Conservation (phyloP, 2,113 vertebrate genomes). For the Brachyhypopomus occidentalis region DNA sequence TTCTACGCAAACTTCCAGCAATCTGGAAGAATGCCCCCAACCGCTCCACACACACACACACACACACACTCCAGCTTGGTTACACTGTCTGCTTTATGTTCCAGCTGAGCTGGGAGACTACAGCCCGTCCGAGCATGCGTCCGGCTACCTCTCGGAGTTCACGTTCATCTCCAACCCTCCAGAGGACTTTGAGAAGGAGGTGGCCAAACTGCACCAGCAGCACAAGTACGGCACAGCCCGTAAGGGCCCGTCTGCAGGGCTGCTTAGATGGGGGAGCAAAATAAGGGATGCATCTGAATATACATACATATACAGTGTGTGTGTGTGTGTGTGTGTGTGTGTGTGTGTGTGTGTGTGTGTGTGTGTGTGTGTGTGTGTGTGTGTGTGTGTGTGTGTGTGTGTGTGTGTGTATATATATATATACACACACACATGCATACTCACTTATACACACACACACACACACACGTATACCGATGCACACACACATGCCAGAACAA, state of each 20-base stretch:
- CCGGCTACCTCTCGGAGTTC: constrained; percentile 92
- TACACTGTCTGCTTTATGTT: constrained; percentile 60
- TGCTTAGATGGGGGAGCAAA: constrained; percentile 27
- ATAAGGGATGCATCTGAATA: constrained; percentile 33
- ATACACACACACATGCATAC: constrained; percentile 14
- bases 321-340: no score
- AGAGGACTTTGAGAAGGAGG: constrained; percentile 97
- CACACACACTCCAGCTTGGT: constrained; percentile 42
- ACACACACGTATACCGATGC: constrained; percentile 31
- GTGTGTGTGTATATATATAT: no score
- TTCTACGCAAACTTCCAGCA: neutral
- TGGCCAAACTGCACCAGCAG: constrained; percentile 96
- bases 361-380: no score
- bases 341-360: no score
- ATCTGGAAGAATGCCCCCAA: neutral
- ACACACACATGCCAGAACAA: constrained; percentile 41
- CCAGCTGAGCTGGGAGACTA: constrained; percentile 95
- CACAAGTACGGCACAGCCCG: constrained; percentile 79
- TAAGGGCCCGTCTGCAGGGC: constrained; percentile 5
- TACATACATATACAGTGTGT: no score
- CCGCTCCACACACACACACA: constrained; percentile 8
- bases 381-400: no score
- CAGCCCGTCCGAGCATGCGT: constrained; percentile 85
- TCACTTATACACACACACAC: constrained; percentile 8
- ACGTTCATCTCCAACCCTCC: constrained; percentile 91